A percentile compares a stretch with the other conserved stretches of the same genome.
These are phyloP conservation scores for Agonopterix subpropinquella DNA, from an alignment of 2,888 invertebrate genomes.

Conservation along the genomic window DNA sequence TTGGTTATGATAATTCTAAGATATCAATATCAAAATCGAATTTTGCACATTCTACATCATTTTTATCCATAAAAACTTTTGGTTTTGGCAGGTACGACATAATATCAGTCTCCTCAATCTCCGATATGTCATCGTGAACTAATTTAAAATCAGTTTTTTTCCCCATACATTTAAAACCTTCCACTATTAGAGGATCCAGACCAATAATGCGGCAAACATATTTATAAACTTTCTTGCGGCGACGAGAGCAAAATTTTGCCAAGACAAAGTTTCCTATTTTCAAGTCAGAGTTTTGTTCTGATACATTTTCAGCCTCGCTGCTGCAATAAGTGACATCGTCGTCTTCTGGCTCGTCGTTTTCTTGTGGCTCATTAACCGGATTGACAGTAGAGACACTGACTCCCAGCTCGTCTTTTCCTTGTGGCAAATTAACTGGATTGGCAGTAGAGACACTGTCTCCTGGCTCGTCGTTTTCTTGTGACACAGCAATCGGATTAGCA, in stretches of 20 bases:
- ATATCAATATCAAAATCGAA: too few relatives aligned
- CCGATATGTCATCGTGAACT: conserved; percentile 5
- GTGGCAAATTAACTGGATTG: background rate
- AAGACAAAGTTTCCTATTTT: conserved; percentile 8
- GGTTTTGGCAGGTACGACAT: conserved; percentile 7
- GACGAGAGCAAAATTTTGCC: conserved; percentile 7
- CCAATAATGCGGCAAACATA: conserved; percentile 8
- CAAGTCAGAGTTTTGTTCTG: background rate
- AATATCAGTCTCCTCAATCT: conserved; percentile 5
- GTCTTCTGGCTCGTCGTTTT: conserved; percentile 1
- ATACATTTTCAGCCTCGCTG: conserved; percentile 1
- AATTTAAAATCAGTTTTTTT: conserved; percentile 7
- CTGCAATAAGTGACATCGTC: conserved; percentile 3
- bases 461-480: conserved; percentile 7
- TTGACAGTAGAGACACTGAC: too few relatives aligned
- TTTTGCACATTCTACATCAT: too few relatives aligned
- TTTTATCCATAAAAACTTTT: background rate
- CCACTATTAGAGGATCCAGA: background rate
- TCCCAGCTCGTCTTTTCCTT: conserved; percentile 1
- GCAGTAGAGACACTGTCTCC: background rate
- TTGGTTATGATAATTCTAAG: too few relatives aligned
- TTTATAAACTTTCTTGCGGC: conserved; percentile 7
- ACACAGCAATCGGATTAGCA: conserved; percentile 1
- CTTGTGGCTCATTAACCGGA: background rate
- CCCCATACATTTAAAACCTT: conserved; percentile 6